These are phyloP conservation scores for Acridotheres tristis DNA, from an alignment of 2,797 vertebrate genomes.

Conservation along the genomic window DNA sequence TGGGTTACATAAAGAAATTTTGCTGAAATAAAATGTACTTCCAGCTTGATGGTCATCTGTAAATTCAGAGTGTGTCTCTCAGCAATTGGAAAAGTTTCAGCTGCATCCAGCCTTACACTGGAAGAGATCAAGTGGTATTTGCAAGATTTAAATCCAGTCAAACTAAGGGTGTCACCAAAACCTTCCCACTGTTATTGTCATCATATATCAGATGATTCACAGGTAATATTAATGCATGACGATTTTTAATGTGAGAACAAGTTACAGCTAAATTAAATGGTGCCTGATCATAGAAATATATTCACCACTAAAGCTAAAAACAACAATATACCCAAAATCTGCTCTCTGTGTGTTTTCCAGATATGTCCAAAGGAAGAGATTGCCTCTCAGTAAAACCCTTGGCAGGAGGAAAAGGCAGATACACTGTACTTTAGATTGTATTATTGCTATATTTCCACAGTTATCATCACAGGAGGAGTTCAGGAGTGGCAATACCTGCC, in stretches of 20 bases:
- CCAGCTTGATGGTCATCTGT: background rate
- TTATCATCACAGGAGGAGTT: background rate
- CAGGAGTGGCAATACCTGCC: background rate
- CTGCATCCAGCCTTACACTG: background rate
- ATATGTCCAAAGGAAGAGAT: background rate
- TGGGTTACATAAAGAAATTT: background rate
- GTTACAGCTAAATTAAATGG: background rate
- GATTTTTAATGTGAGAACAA: background rate
- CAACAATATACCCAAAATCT: background rate
- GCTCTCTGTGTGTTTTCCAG: background rate
- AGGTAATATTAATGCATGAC: background rate
- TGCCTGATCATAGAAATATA: background rate
- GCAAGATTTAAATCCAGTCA: background rate
- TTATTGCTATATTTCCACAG: background rate
- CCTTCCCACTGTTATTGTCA: background rate
- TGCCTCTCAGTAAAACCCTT: background rate
- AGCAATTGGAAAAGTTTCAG: background rate
- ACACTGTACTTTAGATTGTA: background rate
- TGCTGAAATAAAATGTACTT: background rate
- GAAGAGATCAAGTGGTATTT: background rate
- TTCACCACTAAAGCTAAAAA: background rate
- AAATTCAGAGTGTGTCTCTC: background rate
- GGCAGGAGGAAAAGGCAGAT: background rate
- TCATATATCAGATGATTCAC: background rate
- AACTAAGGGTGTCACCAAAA: background rate